phyloP scores from a whole-genome alignment of 1,140 invertebrate genomes.

The Aphaenogaster floridana region DNA sequence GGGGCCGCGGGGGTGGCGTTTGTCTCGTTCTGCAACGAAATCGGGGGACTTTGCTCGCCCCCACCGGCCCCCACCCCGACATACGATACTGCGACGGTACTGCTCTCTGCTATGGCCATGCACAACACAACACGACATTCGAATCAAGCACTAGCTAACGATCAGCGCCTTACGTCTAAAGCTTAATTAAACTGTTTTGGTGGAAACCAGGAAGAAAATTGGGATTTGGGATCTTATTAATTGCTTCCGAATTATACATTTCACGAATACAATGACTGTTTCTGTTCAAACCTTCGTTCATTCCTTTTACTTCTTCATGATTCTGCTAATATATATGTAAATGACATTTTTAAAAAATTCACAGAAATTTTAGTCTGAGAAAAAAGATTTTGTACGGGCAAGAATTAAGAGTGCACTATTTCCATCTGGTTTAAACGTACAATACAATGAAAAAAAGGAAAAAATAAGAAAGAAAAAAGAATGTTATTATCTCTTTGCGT shows the following conservation, averaged over 20 bases:
- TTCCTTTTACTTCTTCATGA: not conserved
- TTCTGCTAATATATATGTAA: not conserved
- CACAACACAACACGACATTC: conserved; percentile 86
- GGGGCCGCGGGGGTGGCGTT: conserved; percentile 87
- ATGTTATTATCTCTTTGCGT: conserved; percentile 1
- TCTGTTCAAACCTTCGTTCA: not conserved
- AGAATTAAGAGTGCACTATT: not conserved
- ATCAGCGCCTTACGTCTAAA: conserved; percentile 83
- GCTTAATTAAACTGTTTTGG: conserved; percentile 75
- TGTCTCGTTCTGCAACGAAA: conserved; percentile 88
- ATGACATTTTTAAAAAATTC: not conserved
- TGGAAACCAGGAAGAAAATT: conserved; percentile 51
- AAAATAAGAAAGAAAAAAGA: not conserved
- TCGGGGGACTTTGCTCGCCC: conserved; percentile 88
- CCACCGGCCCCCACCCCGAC: conserved; percentile 86
- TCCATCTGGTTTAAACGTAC: not conserved
- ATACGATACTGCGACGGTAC: conserved; percentile 88
- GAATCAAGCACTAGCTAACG: conserved; percentile 84
- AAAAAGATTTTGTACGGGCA: not conserved
- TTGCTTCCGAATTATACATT: not conserved
- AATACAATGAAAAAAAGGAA: not conserved
- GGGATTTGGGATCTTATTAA: conserved; percentile 37
- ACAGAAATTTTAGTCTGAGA: not conserved
- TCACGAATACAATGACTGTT: not conserved
- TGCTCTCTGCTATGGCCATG: conserved; percentile 88